Evolutionary conservation across 2,113 vertebrate species (phyloP).

Genomic region (Baryphthengus martii): DNA sequence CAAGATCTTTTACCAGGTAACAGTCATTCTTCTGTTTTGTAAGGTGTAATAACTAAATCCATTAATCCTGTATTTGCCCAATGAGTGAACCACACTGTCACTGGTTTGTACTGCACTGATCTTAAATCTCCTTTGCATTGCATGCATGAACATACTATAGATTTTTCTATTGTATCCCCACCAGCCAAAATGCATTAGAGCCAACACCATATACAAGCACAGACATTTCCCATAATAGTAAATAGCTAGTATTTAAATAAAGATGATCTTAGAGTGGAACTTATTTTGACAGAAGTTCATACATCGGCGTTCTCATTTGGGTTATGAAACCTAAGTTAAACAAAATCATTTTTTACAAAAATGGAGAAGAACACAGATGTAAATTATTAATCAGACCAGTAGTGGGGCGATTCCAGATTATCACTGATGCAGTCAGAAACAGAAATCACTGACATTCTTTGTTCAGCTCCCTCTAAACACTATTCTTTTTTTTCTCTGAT

Average conservation of each 20-base stretch:
- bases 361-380: background rate
- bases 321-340: background rate
- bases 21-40: background rate
- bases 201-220: background rate
- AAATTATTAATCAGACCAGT: background rate
- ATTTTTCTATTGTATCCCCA: background rate
- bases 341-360: background rate
- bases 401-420: background rate
- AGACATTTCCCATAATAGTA: background rate
- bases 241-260: background rate
- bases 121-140: background rate
- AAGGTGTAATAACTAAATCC: background rate
- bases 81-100: background rate
- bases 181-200: background rate
- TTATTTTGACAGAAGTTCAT: background rate
- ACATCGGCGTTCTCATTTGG: background rate
- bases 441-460: background rate
- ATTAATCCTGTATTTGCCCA: background rate
- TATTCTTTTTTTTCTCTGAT: background rate
- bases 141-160: background rate
- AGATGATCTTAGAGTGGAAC: background rate
- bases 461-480: background rate
- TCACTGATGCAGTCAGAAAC: background rate
- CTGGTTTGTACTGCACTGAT: background rate
- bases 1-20: background rate